Evolutionary conservation across 2,113 vertebrate genomes (phyloP).

Genomic region (Hypomesus transpacificus): DNA sequence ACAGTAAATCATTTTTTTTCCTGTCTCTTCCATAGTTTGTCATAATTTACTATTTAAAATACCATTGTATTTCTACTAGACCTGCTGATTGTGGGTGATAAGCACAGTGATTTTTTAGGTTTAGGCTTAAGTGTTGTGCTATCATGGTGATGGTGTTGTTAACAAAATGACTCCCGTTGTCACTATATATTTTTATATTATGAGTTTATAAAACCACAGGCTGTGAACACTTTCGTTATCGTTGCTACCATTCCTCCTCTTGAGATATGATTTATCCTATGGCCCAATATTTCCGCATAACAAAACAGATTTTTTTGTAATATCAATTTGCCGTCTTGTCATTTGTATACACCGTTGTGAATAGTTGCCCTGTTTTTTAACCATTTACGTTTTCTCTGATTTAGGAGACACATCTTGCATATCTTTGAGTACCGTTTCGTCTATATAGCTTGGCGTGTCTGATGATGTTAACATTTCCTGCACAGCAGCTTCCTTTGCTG

Average conservation of each 20-base stretch:
- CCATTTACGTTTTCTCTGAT: neutral
- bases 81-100: neutral
- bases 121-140: neutral
- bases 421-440: neutral
- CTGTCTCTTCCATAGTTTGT: neutral
- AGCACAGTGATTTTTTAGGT: neutral
- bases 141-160: neutral
- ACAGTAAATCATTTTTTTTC: neutral
- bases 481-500: no score
- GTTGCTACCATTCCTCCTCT: neutral
- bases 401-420: neutral
- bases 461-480: neutral
- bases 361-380: neutral
- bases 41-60: neutral
- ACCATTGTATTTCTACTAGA: neutral
- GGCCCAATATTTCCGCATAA: neutral
- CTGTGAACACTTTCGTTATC: neutral
- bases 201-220: neutral
- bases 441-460: neutral
- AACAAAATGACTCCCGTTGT: slow-evolving; percentile 7
- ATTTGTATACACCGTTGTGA: neutral
- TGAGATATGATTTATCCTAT: neutral
- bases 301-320: neutral
- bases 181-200: slow-evolving; percentile 3
- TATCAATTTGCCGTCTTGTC: neutral